Base-by-base conservation (phyloP, 2,888 invertebrate genomes). In the Drosophila vallismaia region DNA sequence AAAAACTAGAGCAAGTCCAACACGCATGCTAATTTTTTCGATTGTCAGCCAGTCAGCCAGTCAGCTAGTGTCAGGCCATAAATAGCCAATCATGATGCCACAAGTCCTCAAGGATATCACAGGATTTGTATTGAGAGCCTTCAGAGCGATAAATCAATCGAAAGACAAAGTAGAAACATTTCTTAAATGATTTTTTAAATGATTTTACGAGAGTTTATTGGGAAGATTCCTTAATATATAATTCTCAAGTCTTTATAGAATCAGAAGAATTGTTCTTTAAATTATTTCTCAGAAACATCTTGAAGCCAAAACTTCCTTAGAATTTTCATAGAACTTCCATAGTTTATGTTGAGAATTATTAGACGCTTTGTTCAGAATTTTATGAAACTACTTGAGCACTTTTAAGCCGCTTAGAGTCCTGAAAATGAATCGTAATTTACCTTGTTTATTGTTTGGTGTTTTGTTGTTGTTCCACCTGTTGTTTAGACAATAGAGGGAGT, bases 1-100 rank as follows among this genome's bases (percentile, higher is more conserved):
- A 19, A 3, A 46, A 63, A 40, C 26, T 38, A 46, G 64, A 40
- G 29, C 48, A 26, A 64, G 60, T 40, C 46, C 63, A 38, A 46
- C 46, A 14, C 46, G 60, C 24, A 40, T 33, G 66, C 40, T 62
- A 64, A 62, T 48, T 44, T 10, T 40, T n/a, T 44, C 44, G 53
- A 19, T n/a, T 54, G 31, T 31, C 42, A n/a, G 40, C 40, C 3
- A 42, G 31, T 31, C 42, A n/a, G 14, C 40, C 3, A 42, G 31
- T 31, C 42, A n/a, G 40, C 40, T 1, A 42, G 42, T 28, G 19
- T 26, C 36, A 9, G 42, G 8, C 9, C 10, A 44, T 44, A 44
- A 44, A 24, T 44, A 4, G 12, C 38, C 45, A n/a, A 64, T 62
- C 31, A 38, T n/a, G 28, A n/a, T 31, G 48, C 29, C 40, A 42